Percentiles rank a stretch among this genome's conserved stretches.
Evolutionary conservation across 2,113 vertebrate species (phyloP).

Genomic region (Coptodon rendalli): DNA sequence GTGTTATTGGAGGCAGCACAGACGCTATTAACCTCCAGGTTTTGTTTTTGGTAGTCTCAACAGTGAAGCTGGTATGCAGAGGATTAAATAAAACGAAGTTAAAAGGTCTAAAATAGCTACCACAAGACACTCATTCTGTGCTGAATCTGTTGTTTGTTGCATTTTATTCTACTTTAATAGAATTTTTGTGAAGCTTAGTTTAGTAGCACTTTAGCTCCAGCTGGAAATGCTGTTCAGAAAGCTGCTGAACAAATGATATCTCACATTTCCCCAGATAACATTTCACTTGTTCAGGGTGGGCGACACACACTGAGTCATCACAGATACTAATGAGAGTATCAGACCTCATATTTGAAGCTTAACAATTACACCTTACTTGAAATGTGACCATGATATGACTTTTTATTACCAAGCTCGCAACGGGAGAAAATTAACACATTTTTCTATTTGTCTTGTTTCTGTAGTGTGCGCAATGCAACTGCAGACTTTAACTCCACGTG

Average conservation of each 20-base stretch:
- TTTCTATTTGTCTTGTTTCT: background rate
- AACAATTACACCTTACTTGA: background rate
- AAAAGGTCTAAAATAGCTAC: background rate
- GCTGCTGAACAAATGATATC: constrained; percentile 42
- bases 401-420: background rate
- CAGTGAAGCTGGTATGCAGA: background rate
- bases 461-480: background rate
- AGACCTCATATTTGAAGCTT: background rate
- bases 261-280: constrained; percentile 44
- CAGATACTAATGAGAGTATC: background rate
- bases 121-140: background rate
- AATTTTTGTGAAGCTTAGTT: constrained; percentile 10
- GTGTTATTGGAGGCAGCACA: constrained; percentile 11
- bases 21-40: constrained; percentile 5
- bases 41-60: background rate
- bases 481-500: background rate
- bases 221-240: constrained; percentile 41
- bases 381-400: background rate
- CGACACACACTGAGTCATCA: background rate
- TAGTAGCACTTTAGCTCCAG: constrained; percentile 22
- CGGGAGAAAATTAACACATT: background rate
- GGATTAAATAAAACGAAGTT: background rate
- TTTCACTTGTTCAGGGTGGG: background rate
- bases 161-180: background rate
- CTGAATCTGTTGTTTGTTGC: background rate